Base-by-base conservation (phyloP, 2,113 vertebrate genomes). In the Bos indicus region DNA sequence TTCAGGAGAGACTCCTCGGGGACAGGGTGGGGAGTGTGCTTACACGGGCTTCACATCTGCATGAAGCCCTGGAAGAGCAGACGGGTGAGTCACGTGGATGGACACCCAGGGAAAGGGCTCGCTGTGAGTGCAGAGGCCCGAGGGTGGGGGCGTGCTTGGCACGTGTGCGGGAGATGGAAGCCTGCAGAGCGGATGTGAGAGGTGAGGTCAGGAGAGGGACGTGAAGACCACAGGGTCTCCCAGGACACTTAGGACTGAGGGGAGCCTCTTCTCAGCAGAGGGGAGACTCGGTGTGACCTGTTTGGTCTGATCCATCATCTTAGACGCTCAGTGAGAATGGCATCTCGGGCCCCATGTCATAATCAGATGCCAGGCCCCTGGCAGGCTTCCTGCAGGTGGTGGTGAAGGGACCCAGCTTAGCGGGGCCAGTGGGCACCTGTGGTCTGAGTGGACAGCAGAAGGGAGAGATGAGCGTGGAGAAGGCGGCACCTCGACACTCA, bases 1-100 rank as follows among this genome's bases (percentile, higher is more conserved):
- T 15, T 15, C 4, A 25, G 51, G 33, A 25, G 33, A n/a, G 51
- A 15, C 51, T 56, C 78, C 48, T 33, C 12, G 13, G 51, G 51
- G 51, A 25, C 1, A 2, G 12, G 21, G 33, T 15, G 51, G 21
- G 30, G 33, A 25, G 33, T 25, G 6, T 15, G 21, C 52, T 56
- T 9, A 33, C 17, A 21, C 2, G 10, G 48, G 48, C 78, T n/a
- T 52, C 48, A 52, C 5, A 0, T n/a, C 6, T 21, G 78, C 48
- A 11, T 0, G 11, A n/a, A 33, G 30, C 78, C 48, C 78, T 21
- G 48, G 46, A 33, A 81, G 28, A 33, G 15, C 46, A 12, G 78
- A 52, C 1, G 2, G 17, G 5, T 11, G 30, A 21, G 46, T 81
- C 78, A 33, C 0, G 0, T 17, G 23, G 28, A 6, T 0, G 16